Conservation (phyloP, 2,888 invertebrate genomes). For the Dermolepida albohirtum region DNA sequence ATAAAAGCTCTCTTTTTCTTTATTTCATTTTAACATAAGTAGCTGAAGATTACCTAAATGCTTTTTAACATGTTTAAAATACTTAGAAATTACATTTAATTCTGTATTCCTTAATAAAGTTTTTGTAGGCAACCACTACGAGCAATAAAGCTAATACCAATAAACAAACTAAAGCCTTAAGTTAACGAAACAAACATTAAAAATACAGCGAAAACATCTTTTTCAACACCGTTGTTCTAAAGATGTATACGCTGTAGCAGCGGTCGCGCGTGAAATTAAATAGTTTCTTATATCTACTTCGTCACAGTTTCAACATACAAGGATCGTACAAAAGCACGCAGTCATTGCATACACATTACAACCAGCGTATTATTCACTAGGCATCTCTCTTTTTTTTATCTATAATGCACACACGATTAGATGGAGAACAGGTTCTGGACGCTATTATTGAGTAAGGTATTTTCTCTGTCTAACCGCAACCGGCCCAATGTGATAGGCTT, state of each 20-base stretch:
- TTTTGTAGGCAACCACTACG: too few relatives aligned
- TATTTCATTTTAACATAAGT: too few relatives aligned
- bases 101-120: too few relatives aligned
- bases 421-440: slow-evolving; percentile 29
- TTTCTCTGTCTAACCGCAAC: slow-evolving; percentile 22
- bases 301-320: slow-evolving; percentile 32
- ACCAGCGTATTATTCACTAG: slow-evolving; percentile 25
- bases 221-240: background rate
- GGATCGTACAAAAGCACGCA: slow-evolving; percentile 30
- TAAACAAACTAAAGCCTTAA: too few relatives aligned
- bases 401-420: slow-evolving; percentile 24
- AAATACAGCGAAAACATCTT: background rate
- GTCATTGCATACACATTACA: slow-evolving; percentile 32
- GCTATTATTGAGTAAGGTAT: slow-evolving; percentile 9
- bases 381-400: slow-evolving; percentile 18
- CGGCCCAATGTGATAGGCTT: slow-evolving; percentile 11
- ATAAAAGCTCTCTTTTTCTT: too few relatives aligned
- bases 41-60: too few relatives aligned
- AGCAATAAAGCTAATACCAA: too few relatives aligned
- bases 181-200: background rate
- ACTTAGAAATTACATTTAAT: too few relatives aligned
- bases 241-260: background rate
- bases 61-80: too few relatives aligned
- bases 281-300: slow-evolving; percentile 24
- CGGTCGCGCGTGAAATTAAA: slow-evolving; percentile 28